A percentile compares a stretch with the other conserved stretches of the same genome.
phyloP scores from a whole-genome alignment of 2,113 vertebrate genomes.

The Odontophorus gujanensis region DNA sequence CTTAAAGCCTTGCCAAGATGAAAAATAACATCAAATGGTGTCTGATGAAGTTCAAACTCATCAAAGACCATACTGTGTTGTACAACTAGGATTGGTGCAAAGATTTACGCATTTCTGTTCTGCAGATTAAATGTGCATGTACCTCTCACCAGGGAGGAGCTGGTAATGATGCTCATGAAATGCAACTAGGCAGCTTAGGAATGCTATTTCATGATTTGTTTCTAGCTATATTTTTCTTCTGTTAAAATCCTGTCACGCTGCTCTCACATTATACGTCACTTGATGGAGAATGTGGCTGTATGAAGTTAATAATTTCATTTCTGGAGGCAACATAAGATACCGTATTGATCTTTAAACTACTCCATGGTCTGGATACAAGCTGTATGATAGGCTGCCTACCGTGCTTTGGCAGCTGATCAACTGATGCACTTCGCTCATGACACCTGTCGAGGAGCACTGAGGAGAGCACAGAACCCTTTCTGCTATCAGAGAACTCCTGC shows the following conservation, averaged over 20 bases:
- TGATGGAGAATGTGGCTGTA: background rate
- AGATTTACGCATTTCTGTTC: fast-evolving
- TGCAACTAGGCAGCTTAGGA: background rate
- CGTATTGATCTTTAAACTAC: background rate
- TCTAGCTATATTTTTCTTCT: background rate
- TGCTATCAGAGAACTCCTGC: fast-evolving
- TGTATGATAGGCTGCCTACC: background rate
- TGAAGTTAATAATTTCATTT: background rate
- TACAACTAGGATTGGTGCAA: background rate
- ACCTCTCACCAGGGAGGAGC: background rate
- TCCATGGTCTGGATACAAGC: background rate
- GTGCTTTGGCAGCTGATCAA: background rate
- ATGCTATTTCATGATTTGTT: background rate
- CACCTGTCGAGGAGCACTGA: background rate
- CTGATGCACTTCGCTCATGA: background rate
- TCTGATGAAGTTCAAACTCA: background rate
- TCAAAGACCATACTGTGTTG: background rate
- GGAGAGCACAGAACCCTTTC: background rate
- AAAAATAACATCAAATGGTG: background rate
- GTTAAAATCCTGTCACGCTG: background rate
- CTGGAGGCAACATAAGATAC: background rate
- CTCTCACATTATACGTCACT: background rate
- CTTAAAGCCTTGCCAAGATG: background rate
- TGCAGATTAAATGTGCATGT: background rate
- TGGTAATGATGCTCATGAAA: fast-evolving